Base-by-base conservation (phyloP, 1,140 invertebrate genomes). In the Bombus pascuorum region DNA sequence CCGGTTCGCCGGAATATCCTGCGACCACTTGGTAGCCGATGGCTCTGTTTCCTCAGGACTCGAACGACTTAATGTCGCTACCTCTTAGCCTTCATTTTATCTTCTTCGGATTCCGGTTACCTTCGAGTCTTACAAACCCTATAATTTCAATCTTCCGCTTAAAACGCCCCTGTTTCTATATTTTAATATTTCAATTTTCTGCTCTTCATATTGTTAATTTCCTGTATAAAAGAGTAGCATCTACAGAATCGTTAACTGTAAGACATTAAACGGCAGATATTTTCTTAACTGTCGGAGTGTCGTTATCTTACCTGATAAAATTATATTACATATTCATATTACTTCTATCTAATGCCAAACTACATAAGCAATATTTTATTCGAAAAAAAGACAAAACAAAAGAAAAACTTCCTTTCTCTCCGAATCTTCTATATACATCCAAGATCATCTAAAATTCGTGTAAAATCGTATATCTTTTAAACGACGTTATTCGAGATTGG, bases 41-140 rank as follows among this genome's bases (percentile, higher is more conserved):
- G 81, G 72, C 59, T 83, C 81, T 53, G 81, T 83, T 78, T 83
- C 74, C 82, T 34, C 82, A 59, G 47, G 44, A 68, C 37, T 82
- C 81, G n/a, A 44, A 74, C 72, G 71, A 79, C 66, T 84, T 84
- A 82, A 82, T 82, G 81, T 75, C 81, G 25, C 25, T 32, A 4
- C 71, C 71, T 75, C 32, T 65, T 62, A 32, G 53, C 42, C 53
- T 75, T 72, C 68, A 74, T 82, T 82, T 82, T 74, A 71, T 42
- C 53, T 37, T 13, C n/a, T 9, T 42, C 6, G 66, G 66, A 70
- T 62, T 83, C 82, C 65, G 47, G 47, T 78, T 59, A 32, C 37
- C 66, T 47, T n/a, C 53, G 47, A 78, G 37, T 47, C 42, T 65
- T 42, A 13, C 65, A n/a, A 53, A 84, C 65, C 28, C 37, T 70